These are phyloP conservation scores for Belgica antarctica DNA, from an alignment of 2,888 invertebrate species.

Conservation along the genomic window DNA sequence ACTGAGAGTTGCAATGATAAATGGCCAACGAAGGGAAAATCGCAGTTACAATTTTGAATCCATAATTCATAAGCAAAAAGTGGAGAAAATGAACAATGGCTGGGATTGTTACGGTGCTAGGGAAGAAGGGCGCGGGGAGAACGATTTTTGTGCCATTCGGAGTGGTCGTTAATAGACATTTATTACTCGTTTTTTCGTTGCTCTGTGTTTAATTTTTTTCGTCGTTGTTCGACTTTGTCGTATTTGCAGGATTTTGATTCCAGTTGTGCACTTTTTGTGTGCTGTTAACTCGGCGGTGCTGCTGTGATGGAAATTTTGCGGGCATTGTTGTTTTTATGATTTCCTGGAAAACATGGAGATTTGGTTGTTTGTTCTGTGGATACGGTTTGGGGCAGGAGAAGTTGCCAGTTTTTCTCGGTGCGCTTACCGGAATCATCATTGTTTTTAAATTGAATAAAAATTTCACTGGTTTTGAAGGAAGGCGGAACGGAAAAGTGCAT, in stretches of 20 bases:
- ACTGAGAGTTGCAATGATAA: conserved; percentile 32
- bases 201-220: conserved; percentile 22
- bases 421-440: conserved; percentile 19
- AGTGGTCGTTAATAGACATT: conserved; percentile 43
- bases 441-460: conserved; percentile 21
- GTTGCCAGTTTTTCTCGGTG: background rate
- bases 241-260: conserved; percentile 30
- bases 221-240: background rate
- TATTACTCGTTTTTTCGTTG: conserved; percentile 30
- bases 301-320: conserved; percentile 35
- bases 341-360: conserved; percentile 35
- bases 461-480: background rate
- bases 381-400: background rate
- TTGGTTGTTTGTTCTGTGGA: background rate
- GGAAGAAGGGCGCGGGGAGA: background rate
- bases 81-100: conserved; percentile 25
- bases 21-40: conserved; percentile 37
- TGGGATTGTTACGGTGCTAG: background rate
- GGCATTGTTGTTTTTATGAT: conserved; percentile 38
- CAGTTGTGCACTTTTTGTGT: conserved; percentile 19
- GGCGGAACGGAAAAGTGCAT: background rate
- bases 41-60: conserved; percentile 39
- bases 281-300: background rate
- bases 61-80: conserved; percentile 39
- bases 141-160: conserved; percentile 7